Percentiles rank a stretch among this genome's conserved stretches.
These are phyloP conservation scores for Hirtodrosophila histrioides DNA, from an alignment of 2,888 invertebrate species.

Conservation along the genomic window DNA sequence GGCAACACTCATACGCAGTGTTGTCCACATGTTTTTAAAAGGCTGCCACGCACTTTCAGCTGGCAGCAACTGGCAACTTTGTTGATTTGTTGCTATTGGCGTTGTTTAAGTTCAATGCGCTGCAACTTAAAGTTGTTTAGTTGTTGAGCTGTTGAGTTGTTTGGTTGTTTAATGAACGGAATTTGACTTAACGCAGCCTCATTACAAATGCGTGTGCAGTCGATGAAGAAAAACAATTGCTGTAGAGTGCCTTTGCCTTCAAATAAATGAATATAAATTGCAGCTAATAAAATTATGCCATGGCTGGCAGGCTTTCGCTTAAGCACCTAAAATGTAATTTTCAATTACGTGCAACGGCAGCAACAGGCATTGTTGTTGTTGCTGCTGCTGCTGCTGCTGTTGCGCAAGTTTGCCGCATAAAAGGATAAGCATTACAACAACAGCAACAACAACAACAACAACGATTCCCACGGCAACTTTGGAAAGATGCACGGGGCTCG, in stretches of 20 bases:
- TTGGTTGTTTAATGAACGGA: slow-evolving; percentile 1
- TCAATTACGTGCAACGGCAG: slow-evolving; percentile 64
- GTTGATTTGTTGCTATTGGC: slow-evolving; percentile 25
- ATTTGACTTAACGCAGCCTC: slow-evolving; percentile 1
- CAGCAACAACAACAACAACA: slow-evolving; percentile 43
- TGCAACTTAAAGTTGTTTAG: slow-evolving; percentile 23
- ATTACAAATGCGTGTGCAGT: slow-evolving; percentile 27
- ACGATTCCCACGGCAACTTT: slow-evolving; percentile 69
- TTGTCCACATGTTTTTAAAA: slow-evolving; percentile 36
- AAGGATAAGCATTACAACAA: slow-evolving; percentile 71
- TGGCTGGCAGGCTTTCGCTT: slow-evolving; percentile 55
- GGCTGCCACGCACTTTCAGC: slow-evolving; percentile 35
- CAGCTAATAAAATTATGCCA: slow-evolving; percentile 68
- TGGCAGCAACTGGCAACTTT: slow-evolving; percentile 16
- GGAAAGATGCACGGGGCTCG: slow-evolving; percentile 74
- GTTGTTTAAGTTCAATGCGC: slow-evolving; percentile 63
- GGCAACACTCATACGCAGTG: slow-evolving; percentile 7
- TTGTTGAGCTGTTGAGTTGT: slow-evolving; percentile 10
- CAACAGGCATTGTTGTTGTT: slow-evolving; percentile 47
- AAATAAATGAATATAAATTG: slow-evolving; percentile 75
- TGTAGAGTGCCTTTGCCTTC: slow-evolving; percentile 51
- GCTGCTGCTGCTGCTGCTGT: slow-evolving; percentile 28
- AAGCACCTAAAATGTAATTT: slow-evolving; percentile 65
- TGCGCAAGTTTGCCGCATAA: slow-evolving; percentile 75
- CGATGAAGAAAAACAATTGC: slow-evolving; percentile 14